A percentile compares a stretch with the other conserved stretches of the same genome.
phyloP scores from a whole-genome alignment of 2,113 vertebrate genomes.

The Myotis lucifugus region DNA sequence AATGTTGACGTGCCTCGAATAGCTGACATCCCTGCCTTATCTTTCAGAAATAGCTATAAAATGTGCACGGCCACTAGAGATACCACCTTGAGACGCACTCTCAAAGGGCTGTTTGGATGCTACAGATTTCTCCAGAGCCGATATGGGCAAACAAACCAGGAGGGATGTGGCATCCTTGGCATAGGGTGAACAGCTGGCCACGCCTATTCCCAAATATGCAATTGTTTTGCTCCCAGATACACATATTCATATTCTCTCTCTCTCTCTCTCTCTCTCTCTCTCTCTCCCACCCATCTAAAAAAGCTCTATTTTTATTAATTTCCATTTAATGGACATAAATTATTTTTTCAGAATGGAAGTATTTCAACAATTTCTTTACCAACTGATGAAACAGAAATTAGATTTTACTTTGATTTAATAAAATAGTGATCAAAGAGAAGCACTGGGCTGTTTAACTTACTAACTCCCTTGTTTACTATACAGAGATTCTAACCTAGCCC shows the following conservation, averaged over 20 bases:
- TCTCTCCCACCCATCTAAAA: background rate
- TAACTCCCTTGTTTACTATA: background rate
- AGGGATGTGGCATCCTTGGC: no score
- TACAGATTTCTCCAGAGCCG: background rate
- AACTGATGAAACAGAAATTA: background rate
- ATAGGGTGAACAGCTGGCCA: background rate
- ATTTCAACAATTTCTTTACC: slow-evolving; percentile 3
- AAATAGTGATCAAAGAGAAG: slow-evolving; percentile 20
- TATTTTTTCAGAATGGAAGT: background rate
- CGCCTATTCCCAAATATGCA: background rate
- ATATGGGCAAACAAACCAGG: background rate
- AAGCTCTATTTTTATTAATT: slow-evolving; percentile 32
- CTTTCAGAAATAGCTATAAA: background rate
- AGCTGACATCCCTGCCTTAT: background rate
- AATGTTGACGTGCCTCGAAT: background rate
- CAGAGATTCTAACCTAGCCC: background rate
- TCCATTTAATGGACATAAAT: background rate
- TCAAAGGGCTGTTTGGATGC: background rate
- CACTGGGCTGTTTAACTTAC: background rate
- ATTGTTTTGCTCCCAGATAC: background rate
- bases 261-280: background rate
- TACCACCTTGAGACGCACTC: background rate
- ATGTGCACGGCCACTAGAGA: background rate
- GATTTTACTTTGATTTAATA: slow-evolving; percentile 27
- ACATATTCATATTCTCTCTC: background rate